Percentiles rank a stretch among this genome's conserved stretches.
These are phyloP conservation scores for Liasis olivaceus DNA, from an alignment of 2,797 vertebrate genomes.

Conservation along the genomic window DNA sequence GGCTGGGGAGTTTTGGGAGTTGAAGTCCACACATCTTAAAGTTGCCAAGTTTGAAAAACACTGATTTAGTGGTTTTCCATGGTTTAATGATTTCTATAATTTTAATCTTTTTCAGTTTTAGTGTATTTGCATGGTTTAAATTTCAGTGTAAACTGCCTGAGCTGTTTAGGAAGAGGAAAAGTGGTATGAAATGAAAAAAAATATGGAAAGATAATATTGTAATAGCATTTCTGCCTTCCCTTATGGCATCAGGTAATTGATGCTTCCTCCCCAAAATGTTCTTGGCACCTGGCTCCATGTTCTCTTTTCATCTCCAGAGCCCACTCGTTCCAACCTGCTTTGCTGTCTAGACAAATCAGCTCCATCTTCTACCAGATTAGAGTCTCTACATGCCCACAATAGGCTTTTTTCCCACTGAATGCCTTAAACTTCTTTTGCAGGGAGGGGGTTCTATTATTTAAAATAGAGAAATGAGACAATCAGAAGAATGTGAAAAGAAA, in stretches of 20 bases:
- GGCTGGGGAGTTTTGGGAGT: not conserved
- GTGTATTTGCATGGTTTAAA: not conserved
- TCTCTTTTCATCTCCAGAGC: not conserved
- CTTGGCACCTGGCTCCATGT: not conserved
- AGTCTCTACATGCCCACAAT: not conserved
- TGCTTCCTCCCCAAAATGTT: not conserved
- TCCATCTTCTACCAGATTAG: not conserved
- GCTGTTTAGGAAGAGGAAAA: not conserved
- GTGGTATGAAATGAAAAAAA: not conserved
- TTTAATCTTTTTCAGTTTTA: not conserved
- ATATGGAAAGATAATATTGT: not conserved
- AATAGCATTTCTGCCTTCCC: not conserved
- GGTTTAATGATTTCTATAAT: not conserved
- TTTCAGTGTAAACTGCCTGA: not conserved
- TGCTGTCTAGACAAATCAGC: not conserved
- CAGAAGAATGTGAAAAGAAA: not conserved
- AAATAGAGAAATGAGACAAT: not conserved
- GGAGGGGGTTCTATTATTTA: not conserved
- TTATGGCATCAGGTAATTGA: not conserved
- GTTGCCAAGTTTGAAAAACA: not conserved
- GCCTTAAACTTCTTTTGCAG: not conserved
- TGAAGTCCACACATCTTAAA: not conserved
- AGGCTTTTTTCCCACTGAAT: not conserved
- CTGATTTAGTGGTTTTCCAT: not conserved
- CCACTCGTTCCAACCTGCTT: not conserved